Evolutionary conservation across 2,113 vertebrate genomes (phyloP).

Genomic region (Barbus barbus): DNA sequence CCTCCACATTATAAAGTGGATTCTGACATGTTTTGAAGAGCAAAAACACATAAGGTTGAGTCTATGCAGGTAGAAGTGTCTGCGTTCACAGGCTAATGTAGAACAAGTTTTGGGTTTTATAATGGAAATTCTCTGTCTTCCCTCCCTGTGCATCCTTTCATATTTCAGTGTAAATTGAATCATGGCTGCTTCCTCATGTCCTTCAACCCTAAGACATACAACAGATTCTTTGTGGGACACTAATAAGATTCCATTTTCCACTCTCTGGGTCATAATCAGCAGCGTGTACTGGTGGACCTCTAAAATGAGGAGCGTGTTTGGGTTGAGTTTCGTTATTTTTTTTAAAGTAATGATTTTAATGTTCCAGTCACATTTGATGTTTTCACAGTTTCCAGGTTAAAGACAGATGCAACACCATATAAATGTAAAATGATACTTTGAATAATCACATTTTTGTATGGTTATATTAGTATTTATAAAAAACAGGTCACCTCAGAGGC

Average conservation of each 20-base stretch:
- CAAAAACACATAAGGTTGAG: neutral
- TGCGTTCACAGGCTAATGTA: neutral
- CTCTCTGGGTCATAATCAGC: too few relatives aligned
- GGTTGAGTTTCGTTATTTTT: neutral
- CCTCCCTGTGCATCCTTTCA: neutral
- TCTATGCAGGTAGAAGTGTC: neutral
- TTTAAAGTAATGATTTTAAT: neutral
- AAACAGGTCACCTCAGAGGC: too few relatives aligned
- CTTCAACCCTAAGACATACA: neutral
- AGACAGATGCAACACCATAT: neutral
- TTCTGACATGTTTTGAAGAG: conserved; percentile 10
- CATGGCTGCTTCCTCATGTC: neutral
- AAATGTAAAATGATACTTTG: neutral
- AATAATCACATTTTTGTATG: neutral
- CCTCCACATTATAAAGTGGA: neutral
- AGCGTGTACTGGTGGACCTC: too few relatives aligned
- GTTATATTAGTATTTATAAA: too few relatives aligned
- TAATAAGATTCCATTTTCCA: too few relatives aligned
- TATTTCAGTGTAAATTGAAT: conserved; percentile 13
- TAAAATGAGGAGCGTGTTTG: too few relatives aligned
- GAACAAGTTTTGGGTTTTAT: neutral
- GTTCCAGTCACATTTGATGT: neutral
- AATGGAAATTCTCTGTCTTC: neutral
- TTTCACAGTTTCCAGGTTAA: neutral
- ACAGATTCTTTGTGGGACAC: conserved; percentile 17